Evolutionary conservation across 2,113 vertebrate species (phyloP).

Genomic region (Perca fluviatilis): DNA sequence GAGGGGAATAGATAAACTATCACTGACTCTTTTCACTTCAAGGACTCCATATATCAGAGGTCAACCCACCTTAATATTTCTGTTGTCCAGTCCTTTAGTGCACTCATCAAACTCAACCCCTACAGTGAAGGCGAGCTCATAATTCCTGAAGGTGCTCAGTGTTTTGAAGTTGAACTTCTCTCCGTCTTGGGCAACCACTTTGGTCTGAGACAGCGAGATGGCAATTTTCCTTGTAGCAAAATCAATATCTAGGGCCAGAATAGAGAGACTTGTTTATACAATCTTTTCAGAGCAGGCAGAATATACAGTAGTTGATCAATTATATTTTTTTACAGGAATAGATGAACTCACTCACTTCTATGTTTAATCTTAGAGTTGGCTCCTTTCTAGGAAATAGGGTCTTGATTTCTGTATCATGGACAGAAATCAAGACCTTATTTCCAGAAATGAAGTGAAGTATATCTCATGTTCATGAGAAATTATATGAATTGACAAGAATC

Average conservation of each 20-base stretch:
- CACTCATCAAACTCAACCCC: conserved; percentile 92
- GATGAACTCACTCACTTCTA: not conserved
- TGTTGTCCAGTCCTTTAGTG: conserved; percentile 92
- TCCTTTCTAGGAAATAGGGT: not conserved
- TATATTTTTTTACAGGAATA: not conserved
- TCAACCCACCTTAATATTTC: conserved; percentile 88
- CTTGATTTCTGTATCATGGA: not conserved
- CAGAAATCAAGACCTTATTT: not conserved
- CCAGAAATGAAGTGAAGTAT: no score
- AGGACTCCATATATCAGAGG: not conserved
- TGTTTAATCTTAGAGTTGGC: not conserved
- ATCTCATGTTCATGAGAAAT: not conserved
- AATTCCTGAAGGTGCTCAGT: conserved; percentile 93
- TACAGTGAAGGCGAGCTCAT: conserved; percentile 87
- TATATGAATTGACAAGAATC: not conserved
- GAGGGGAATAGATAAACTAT: conserved; percentile 19
- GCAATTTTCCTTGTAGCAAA: conserved; percentile 95
- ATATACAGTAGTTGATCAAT: not conserved
- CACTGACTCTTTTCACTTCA: not conserved
- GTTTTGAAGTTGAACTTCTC: conserved; percentile 90
- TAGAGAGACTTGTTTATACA: conserved; percentile 14
- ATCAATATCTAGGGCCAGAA: conserved; percentile 87
- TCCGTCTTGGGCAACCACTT: conserved; percentile 90
- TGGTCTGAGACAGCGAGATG: conserved; percentile 88
- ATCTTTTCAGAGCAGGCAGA: not conserved